A percentile compares a stretch with the other conserved stretches of the same genome.
Evolutionary conservation across 2,797 vertebrate species (phyloP).

Genomic region (Uromys caudimaculatus): DNA sequence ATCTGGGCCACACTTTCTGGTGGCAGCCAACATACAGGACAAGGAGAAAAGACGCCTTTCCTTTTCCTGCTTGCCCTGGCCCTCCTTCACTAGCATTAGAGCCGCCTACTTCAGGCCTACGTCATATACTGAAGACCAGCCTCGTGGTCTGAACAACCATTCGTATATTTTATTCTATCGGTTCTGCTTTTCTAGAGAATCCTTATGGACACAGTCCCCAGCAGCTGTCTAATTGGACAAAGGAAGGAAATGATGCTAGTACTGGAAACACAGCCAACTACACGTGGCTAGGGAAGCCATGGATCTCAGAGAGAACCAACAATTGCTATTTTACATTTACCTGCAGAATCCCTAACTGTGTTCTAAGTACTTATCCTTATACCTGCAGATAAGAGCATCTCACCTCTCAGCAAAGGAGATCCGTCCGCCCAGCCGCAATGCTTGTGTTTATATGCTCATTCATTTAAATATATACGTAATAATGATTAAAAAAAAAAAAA

Average conservation of each 20-base stretch:
- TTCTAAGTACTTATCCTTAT: not conserved
- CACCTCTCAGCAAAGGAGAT: not conserved
- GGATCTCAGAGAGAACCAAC: not conserved
- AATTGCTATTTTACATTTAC: not conserved
- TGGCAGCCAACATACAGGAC: not conserved
- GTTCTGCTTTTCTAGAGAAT: not conserved
- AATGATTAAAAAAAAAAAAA: not conserved
- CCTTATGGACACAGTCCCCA: not conserved
- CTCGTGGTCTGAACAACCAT: not conserved
- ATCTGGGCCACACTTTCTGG: not conserved
- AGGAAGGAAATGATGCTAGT: not conserved
- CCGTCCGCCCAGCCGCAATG: not conserved
- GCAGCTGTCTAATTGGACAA: not conserved
- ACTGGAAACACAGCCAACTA: not conserved
- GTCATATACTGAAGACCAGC: not conserved
- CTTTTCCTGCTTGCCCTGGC: not conserved
- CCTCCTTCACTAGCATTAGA: not conserved
- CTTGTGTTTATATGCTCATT: not conserved
- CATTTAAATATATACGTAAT: not conserved
- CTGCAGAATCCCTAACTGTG: not conserved
- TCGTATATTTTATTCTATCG: not conserved
- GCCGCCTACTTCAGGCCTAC: not conserved
- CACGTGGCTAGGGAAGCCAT: not conserved
- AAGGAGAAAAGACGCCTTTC: not conserved
- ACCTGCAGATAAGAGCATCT: not conserved